Conservation (phyloP, 2,888 invertebrate species). For the Petrolisthes manimaculis region DNA sequence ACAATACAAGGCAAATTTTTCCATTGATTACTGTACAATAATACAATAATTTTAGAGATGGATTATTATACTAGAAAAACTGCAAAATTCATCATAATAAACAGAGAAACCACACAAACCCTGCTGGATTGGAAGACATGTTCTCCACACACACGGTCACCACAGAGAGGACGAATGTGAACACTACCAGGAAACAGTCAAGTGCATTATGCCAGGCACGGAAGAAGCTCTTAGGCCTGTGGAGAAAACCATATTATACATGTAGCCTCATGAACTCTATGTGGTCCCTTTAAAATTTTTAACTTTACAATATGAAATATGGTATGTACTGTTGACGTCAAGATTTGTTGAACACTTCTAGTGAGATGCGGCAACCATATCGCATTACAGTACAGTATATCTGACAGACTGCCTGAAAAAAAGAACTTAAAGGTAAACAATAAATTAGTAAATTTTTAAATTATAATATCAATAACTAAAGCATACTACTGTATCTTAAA, state of each 20-base stretch:
- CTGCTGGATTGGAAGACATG: constrained; percentile 67
- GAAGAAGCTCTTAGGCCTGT: constrained; percentile 69
- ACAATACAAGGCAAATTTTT: too few relatives aligned
- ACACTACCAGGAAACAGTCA: constrained; percentile 71
- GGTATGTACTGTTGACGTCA: too few relatives aligned
- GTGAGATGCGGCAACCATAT: too few relatives aligned
- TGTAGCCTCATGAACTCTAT: too few relatives aligned
- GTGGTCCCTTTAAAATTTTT: too few relatives aligned
- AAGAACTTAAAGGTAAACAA: too few relatives aligned
- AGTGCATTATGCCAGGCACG: constrained; percentile 70
- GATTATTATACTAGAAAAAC: neutral
- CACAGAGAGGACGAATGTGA: constrained; percentile 71
- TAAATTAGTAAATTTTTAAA: too few relatives aligned
- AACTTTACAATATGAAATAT: too few relatives aligned
- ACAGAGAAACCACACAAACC: constrained; percentile 67
- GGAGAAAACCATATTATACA: too few relatives aligned
- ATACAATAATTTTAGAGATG: neutral
- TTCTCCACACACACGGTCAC: constrained; percentile 69
- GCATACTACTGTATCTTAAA: neutral
- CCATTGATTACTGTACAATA: neutral
- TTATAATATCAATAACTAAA: neutral
- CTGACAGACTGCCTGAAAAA: too few relatives aligned
- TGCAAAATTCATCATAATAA: neutral
- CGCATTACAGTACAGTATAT: too few relatives aligned
- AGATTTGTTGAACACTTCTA: too few relatives aligned